A percentile compares a stretch with the other conserved stretches of the same genome.
Evolutionary conservation across 2,888 invertebrate species (phyloP).

Genomic region (Encarsia formosa): DNA sequence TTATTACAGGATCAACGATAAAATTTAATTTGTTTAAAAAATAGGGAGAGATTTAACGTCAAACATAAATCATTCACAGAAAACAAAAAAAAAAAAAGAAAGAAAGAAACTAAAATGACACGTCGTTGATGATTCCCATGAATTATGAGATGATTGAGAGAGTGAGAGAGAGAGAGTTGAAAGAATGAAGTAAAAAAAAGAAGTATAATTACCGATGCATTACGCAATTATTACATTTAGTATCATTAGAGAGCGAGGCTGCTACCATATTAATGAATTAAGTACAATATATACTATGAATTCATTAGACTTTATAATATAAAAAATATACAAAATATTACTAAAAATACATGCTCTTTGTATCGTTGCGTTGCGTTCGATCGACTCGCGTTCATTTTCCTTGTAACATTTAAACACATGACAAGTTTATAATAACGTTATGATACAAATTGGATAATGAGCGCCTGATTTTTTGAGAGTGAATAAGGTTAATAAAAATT

Average conservation of each 20-base stretch:
- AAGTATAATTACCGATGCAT: constrained; percentile 36
- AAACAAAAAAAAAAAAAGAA: too few relatives aligned
- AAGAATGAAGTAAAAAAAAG: constrained; percentile 1
- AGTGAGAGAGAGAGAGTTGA: neutral
- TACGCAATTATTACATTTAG: constrained; percentile 51
- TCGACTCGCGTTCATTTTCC: constrained; percentile 26
- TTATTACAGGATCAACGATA: too few relatives aligned
- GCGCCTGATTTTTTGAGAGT: constrained; percentile 22
- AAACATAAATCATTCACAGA: too few relatives aligned
- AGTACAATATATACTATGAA: constrained; percentile 50
- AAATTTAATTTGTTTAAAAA: too few relatives aligned
- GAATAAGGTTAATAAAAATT: constrained; percentile 8
- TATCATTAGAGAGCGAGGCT: constrained; percentile 51
- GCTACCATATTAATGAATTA: constrained; percentile 51
- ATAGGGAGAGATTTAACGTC: too few relatives aligned
- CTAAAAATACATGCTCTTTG: constrained; percentile 39
- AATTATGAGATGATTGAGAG: constrained; percentile 6
- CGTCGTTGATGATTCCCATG: constrained; percentile 11
- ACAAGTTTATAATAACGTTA: neutral
- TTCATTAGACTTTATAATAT: constrained; percentile 50
- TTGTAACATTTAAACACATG: constrained; percentile 6
- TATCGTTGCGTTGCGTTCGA: constrained; percentile 30
- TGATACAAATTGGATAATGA: constrained; percentile 14
- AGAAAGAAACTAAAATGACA: too few relatives aligned
- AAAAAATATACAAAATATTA: constrained; percentile 47